Conservation (phyloP, 2,113 vertebrate genomes). For the Sebastes schlegelii region DNA sequence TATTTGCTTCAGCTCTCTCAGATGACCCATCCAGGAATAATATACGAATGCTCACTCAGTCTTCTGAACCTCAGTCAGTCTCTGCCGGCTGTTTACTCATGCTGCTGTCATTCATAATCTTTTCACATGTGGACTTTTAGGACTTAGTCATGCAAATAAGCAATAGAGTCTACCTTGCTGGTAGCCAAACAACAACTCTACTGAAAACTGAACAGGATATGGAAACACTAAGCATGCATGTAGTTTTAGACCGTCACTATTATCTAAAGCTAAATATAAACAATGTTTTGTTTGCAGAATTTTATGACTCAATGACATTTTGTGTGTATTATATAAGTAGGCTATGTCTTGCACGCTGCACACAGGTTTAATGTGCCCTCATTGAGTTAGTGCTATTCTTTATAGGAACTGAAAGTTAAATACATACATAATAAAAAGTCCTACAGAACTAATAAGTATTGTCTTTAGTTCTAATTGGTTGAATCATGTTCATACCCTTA, state of each 20-base stretch:
- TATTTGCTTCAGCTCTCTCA: constrained; percentile 35
- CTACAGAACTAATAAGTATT: background rate
- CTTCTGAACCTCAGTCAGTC: constrained; percentile 28
- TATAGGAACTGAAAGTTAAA: background rate
- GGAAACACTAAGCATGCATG: background rate
- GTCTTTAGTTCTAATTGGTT: background rate
- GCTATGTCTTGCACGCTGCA: background rate
- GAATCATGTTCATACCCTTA: background rate
- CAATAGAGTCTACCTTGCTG: constrained; percentile 28
- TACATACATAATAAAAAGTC: background rate
- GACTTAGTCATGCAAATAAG: constrained; percentile 49
- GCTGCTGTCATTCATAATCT: constrained; percentile 57
- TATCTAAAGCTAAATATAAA: background rate
- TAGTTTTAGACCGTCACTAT: background rate
- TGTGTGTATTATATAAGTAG: background rate
- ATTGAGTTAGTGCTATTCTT: background rate
- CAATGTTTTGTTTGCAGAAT: background rate
- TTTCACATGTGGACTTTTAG: constrained; percentile 42
- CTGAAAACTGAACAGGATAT: constrained; percentile 23
- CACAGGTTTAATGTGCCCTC: background rate
- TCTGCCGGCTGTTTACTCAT: constrained; percentile 49
- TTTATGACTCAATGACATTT: background rate
- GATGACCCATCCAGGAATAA: constrained; percentile 53
- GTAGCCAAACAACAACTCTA: constrained; percentile 18
- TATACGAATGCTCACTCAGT: constrained; percentile 48